A percentile compares a stretch with the other conserved stretches of the same genome.
These are phyloP conservation scores for Dolichallabes microphthalmus DNA, from an alignment of 2,113 vertebrate species.

Conservation along the genomic window DNA sequence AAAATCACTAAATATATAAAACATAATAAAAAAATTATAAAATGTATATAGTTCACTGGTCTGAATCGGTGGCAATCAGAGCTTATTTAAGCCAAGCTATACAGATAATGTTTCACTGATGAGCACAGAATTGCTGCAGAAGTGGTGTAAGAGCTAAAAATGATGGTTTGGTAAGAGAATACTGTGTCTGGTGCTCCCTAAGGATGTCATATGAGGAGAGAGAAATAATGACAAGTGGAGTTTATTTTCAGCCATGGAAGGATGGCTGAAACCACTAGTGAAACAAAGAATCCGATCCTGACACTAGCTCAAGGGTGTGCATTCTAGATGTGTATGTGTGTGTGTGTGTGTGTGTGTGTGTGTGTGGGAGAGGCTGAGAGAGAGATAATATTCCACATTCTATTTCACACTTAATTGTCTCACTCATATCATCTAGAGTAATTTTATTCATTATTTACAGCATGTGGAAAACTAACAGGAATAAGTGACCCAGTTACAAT, in stretches of 20 bases:
- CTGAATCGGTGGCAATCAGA: neutral
- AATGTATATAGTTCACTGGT: neutral
- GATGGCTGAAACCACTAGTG: constrained; percentile 27
- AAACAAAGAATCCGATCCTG: constrained; percentile 20
- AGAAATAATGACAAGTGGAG: constrained; percentile 29
- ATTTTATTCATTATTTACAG: constrained; percentile 67
- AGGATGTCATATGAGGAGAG: constrained; percentile 19
- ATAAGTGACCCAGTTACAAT: constrained; percentile 92
- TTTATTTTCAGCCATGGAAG: constrained; percentile 41
- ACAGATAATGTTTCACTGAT: constrained; percentile 20
- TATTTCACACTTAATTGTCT: neutral
- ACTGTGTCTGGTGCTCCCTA: constrained; percentile 9
- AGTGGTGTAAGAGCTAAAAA: constrained; percentile 41
- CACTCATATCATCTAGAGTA: neutral
- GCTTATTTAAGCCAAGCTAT: constrained; percentile 29
- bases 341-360: neutral
- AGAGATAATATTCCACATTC: neutral
- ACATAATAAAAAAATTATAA: neutral
- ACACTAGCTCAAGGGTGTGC: constrained; percentile 28
- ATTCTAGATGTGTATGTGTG: neutral
- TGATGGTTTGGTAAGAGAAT: constrained; percentile 22
- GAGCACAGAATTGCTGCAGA: constrained; percentile 28
- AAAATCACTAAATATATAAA: neutral
- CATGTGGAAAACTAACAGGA: constrained; percentile 93
- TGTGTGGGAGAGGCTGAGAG: neutral